These are phyloP conservation scores for Podarcis muralis DNA, from an alignment of 2,113 vertebrate genomes.

Conservation along the genomic window DNA sequence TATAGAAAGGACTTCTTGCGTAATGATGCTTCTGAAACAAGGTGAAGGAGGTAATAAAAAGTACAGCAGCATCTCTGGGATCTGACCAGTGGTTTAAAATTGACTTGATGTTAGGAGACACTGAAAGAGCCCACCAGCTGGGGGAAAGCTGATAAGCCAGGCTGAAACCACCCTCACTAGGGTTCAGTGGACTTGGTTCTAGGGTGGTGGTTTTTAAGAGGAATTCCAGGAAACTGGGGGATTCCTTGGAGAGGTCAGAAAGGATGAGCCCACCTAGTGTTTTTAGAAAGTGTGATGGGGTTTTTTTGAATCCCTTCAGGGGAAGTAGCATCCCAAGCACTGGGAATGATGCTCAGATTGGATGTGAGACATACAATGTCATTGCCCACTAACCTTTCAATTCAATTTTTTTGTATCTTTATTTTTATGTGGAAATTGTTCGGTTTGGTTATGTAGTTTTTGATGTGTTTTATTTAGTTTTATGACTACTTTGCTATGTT, in stretches of 20 bases:
- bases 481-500: no score
- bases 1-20: slow-evolving; percentile 3
- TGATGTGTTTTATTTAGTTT: no score
- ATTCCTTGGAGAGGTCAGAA: neutral
- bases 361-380: neutral
- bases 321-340: neutral
- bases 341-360: neutral
- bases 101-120: neutral
- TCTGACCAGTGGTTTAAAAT: slow-evolving; percentile 12
- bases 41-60: neutral
- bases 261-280: no score
- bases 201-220: neutral
- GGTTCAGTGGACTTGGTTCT: neutral
- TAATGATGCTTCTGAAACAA: slow-evolving; percentile 7
- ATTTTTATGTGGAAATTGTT: no score
- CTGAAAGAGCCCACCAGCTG: neutral
- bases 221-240: neutral
- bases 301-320: neutral
- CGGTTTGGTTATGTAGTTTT: no score
- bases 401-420: neutral
- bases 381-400: neutral
- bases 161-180: neutral
- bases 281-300: neutral
- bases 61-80: neutral
- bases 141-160: neutral